Conservation (phyloP, 2,888 invertebrate genomes). For the Agrochola circellaris region DNA sequence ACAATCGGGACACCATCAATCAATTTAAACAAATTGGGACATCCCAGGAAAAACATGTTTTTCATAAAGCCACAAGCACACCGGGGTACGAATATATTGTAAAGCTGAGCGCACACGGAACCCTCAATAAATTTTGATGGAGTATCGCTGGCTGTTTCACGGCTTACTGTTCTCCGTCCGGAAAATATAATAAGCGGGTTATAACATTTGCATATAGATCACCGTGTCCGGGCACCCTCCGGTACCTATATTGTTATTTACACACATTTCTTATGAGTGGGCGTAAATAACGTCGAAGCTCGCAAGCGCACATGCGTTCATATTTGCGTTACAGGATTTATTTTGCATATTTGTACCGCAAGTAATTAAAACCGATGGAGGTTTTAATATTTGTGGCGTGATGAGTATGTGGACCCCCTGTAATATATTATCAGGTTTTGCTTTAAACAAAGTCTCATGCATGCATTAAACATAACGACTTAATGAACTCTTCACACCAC, state of each 20-base stretch:
- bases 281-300: constrained; percentile 77
- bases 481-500: constrained; percentile 23
- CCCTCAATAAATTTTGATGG: constrained; percentile 86
- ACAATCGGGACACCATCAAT: constrained; percentile 61
- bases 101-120: constrained; percentile 72
- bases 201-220: constrained; percentile 90
- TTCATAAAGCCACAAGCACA: constrained; percentile 69
- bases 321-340: constrained; percentile 72
- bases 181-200: constrained; percentile 90
- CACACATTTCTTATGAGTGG: constrained; percentile 81
- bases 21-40: constrained; percentile 71
- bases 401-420: constrained; percentile 35
- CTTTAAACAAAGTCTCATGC: constrained; percentile 7
- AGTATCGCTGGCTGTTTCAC: constrained; percentile 79
- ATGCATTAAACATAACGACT: constrained; percentile 33
- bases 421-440: constrained; percentile 38
- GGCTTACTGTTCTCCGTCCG: constrained; percentile 81
- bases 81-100: constrained; percentile 64
- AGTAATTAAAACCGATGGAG: constrained; percentile 73
- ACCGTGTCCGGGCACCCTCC: constrained; percentile 79
- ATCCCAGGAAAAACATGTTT: constrained; percentile 74
- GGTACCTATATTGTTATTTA: constrained; percentile 81
- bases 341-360: constrained; percentile 76
- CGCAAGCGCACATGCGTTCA: constrained; percentile 73
- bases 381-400: constrained; percentile 60